These are phyloP conservation scores for Callopanchax toddi DNA, from an alignment of 2,113 vertebrate genomes.

Conservation along the genomic window DNA sequence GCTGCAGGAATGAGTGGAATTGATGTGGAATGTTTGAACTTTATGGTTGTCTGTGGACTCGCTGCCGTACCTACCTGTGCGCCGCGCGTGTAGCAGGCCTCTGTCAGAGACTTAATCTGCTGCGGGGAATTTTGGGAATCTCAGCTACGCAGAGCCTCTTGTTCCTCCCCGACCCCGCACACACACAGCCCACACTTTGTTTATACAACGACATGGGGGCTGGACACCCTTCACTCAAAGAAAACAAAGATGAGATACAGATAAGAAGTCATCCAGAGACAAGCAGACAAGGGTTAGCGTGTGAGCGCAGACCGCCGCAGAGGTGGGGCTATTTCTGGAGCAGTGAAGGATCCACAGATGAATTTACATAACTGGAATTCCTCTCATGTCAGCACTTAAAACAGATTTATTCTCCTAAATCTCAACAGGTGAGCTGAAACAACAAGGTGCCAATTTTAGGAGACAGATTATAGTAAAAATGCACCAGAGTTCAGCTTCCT, in stretches of 20 bases:
- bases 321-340: constrained; percentile 71
- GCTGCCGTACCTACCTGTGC: constrained; percentile 32
- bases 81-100: constrained; percentile 41
- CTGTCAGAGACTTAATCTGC: constrained; percentile 54
- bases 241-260: constrained; percentile 67
- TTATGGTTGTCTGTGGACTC: constrained; percentile 28
- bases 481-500: too few species aligned
- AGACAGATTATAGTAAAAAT: background rate
- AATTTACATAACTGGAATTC: constrained; percentile 71
- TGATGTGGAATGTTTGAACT: constrained; percentile 46
- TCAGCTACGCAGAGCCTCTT: constrained; percentile 55
- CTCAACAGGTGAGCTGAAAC: constrained; percentile 35
- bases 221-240: constrained; percentile 74
- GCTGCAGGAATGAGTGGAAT: constrained; percentile 56
- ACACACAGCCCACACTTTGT: constrained; percentile 65
- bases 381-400: constrained; percentile 65
- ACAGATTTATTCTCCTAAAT: constrained; percentile 48
- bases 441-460: constrained; percentile 47
- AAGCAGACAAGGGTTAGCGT: constrained; percentile 72
- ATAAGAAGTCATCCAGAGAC: constrained; percentile 64
- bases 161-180: constrained; percentile 42
- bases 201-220: constrained; percentile 69
- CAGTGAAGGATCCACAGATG: constrained; percentile 59
- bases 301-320: constrained; percentile 60
- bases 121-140: constrained; percentile 71